These are phyloP conservation scores for Drosophila pectinifera DNA, from an alignment of 1,140 invertebrate species.

Conservation along the genomic window DNA sequence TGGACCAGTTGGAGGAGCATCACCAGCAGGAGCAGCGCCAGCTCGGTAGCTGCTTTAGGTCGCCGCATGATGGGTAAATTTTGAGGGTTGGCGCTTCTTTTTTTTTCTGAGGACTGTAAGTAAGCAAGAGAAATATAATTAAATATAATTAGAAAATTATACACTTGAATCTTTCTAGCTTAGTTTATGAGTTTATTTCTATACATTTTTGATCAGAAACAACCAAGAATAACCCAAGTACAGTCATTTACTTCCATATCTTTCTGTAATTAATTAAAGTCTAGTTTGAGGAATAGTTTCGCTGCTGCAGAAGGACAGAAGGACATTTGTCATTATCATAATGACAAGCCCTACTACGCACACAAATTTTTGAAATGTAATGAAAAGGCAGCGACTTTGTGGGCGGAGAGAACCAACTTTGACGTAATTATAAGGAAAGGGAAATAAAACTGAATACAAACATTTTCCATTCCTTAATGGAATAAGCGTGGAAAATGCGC, in stretches of 20 bases:
- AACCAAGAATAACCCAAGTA: too few relatives aligned
- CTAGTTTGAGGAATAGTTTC: conserved; percentile 10
- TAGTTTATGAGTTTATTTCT: too few relatives aligned
- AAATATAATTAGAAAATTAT: conserved; percentile 5
- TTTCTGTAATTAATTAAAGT: conserved; percentile 25
- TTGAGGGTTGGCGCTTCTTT: not conserved
- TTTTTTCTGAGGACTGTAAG: conserved; percentile 16
- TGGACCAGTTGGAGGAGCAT: conserved; percentile 40
- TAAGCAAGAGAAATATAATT: not conserved
- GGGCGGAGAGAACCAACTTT: conserved; percentile 23
- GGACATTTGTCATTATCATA: conserved; percentile 48
- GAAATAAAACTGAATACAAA: conserved; percentile 28
- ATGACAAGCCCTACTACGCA: conserved; percentile 32
- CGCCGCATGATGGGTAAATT: conserved; percentile 36
- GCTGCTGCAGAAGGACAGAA: not conserved
- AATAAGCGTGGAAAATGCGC: conserved; percentile 7
- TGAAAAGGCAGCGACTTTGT: conserved; percentile 22
- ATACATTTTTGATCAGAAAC: too few relatives aligned
- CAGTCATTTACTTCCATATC: too few relatives aligned
- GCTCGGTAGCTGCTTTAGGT: conserved; percentile 15
- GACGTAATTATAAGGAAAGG: conserved; percentile 28
- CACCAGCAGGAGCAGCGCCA: conserved; percentile 43
- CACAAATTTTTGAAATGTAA: conserved; percentile 26
- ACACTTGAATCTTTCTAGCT: too few relatives aligned
- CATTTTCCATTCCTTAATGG: conserved; percentile 28